A percentile compares a stretch with the other conserved stretches of the same genome.
Evolutionary conservation across 2,888 invertebrate species (phyloP).

Genomic region (Idaea aversata): DNA sequence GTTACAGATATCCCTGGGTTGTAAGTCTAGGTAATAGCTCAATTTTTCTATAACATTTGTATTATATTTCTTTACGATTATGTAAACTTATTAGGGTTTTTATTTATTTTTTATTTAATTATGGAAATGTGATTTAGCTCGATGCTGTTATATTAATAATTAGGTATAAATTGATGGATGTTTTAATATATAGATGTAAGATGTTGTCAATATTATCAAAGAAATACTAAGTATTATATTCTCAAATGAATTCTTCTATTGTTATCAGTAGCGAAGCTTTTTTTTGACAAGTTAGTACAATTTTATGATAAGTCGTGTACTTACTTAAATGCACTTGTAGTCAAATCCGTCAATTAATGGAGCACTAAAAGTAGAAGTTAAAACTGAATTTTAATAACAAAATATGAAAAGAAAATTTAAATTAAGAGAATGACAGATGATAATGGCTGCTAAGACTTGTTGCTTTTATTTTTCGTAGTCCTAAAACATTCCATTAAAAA

Average conservation of each 20-base stretch:
- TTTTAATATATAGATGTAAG: slow-evolving; percentile 55
- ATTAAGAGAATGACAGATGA: background rate
- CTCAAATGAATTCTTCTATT: slow-evolving; percentile 51
- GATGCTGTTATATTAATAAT: slow-evolving; percentile 63
- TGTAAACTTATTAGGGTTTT: slow-evolving; percentile 55
- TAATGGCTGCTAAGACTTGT: background rate
- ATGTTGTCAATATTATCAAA: slow-evolving; percentile 58
- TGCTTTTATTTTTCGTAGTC: slow-evolving; percentile 24
- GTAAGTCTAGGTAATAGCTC: slow-evolving; percentile 76
- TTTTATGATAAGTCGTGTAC: slow-evolving; percentile 43
- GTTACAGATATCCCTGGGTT: slow-evolving; percentile 76
- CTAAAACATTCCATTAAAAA: slow-evolving; percentile 56
- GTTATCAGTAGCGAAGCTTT: slow-evolving; percentile 54
- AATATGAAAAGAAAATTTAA: slow-evolving; percentile 6
- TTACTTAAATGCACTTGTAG: slow-evolving; percentile 45
- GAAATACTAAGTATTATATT: slow-evolving; percentile 53
- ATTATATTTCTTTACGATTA: slow-evolving; percentile 22
- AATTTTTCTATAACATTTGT: slow-evolving; percentile 42
- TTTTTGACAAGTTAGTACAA: slow-evolving; percentile 50
- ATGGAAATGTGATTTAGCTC: slow-evolving; percentile 69
- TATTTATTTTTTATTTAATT: slow-evolving; percentile 65
- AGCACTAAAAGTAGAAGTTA: slow-evolving; percentile 27
- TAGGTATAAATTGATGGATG: slow-evolving; percentile 59
- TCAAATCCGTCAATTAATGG: slow-evolving; percentile 50
- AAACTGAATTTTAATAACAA: slow-evolving; percentile 13